These are phyloP conservation scores for Schizopygopsis malacanthus DNA, from an alignment of 2,797 vertebrate species.

Conservation along the genomic window DNA sequence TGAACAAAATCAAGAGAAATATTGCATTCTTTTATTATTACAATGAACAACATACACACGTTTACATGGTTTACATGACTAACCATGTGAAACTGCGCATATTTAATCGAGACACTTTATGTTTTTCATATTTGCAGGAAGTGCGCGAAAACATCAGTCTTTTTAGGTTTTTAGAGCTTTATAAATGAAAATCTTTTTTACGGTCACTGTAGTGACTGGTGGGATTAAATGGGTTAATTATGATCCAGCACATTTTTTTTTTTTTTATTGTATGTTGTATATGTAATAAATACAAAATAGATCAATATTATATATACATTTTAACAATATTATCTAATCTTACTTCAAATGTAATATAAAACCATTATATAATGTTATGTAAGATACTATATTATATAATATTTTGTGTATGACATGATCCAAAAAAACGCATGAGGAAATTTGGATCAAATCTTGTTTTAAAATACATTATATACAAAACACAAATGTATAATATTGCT, in stretches of 20 bases:
- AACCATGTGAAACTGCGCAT: too few species aligned
- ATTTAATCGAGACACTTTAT: too few species aligned
- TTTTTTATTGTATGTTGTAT: background rate
- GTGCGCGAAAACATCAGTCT: too few species aligned
- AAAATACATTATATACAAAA: too few species aligned
- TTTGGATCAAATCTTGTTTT: too few species aligned
- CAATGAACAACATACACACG: background rate
- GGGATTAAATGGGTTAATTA: too few species aligned
- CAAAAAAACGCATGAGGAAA: too few species aligned
- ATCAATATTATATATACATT: background rate
- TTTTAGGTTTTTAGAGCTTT: too few species aligned
- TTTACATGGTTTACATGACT: background rate
- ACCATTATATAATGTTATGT: background rate
- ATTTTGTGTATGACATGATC: background rate
- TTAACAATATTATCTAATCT: too few species aligned
- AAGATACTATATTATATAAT: background rate
- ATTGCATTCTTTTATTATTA: background rate
- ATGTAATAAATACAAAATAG: background rate
- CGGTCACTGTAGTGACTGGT: too few species aligned
- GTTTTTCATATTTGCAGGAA: too few species aligned
- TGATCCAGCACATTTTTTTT: background rate
- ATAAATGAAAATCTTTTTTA: too few species aligned
- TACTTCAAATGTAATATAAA: background rate
- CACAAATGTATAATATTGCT: background rate
- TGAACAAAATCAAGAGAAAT: background rate